Conservation (phyloP, 2,888 invertebrate species). For the Papilio protenor region DNA sequence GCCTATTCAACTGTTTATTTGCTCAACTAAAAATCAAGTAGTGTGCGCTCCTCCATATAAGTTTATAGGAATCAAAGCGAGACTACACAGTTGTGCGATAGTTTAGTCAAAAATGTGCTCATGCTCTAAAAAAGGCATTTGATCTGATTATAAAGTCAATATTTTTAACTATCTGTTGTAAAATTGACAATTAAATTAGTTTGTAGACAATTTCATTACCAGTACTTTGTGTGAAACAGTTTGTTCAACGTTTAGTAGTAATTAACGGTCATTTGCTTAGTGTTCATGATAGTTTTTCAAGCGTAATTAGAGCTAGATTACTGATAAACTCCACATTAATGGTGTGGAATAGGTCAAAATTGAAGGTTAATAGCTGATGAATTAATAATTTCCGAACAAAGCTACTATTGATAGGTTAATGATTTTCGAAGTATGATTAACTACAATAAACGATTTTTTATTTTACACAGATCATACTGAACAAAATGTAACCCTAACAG, state of each 20-base stretch:
- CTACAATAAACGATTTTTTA: neutral
- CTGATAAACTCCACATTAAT: conserved; percentile 18
- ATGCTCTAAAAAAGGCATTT: too few species aligned
- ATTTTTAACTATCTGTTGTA: too few species aligned
- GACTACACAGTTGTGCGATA: too few species aligned
- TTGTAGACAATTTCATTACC: neutral
- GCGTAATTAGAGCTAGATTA: conserved; percentile 27
- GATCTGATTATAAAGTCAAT: too few species aligned
- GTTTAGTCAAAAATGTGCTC: too few species aligned
- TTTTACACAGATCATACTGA: neutral
- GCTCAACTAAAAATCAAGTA: too few species aligned
- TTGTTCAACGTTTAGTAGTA: conserved; percentile 6
- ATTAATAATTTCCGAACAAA: conserved; percentile 7
- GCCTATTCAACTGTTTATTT: too few species aligned
- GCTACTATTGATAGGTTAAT: neutral
- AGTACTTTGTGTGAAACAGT: neutral
- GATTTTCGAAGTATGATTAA: neutral
- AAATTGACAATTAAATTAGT: neutral
- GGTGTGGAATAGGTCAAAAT: neutral
- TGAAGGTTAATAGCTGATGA: conserved; percentile 2
- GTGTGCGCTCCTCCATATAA: too few species aligned
- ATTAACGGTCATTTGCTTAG: conserved; percentile 29
- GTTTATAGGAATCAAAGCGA: too few species aligned
- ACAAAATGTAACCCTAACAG: too few species aligned
- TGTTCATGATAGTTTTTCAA: conserved; percentile 18